Percentiles rank a stretch among this genome's conserved stretches.
These are phyloP conservation scores for Corythornis cristatus DNA, from an alignment of 2,113 vertebrate species.

Conservation along the genomic window DNA sequence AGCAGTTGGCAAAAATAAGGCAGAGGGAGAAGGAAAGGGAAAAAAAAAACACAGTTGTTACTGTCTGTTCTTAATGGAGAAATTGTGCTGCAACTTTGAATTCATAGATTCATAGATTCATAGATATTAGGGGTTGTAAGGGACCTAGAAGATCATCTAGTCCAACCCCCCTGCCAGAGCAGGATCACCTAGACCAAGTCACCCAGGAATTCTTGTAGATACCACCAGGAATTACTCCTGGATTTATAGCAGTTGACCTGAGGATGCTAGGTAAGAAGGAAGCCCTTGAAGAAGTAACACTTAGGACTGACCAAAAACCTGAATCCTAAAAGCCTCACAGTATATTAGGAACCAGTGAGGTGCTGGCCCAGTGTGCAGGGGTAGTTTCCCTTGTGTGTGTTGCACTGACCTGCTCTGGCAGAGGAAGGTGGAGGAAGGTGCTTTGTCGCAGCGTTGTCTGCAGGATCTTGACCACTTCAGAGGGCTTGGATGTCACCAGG, in stretches of 20 bases:
- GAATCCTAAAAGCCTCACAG: not conserved
- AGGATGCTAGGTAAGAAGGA: not conserved
- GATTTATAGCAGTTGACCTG: not conserved
- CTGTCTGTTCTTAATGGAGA: not conserved
- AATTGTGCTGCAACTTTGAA: not conserved
- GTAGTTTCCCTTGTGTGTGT: not conserved
- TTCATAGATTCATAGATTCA: too few species aligned
- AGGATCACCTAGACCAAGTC: too few species aligned
- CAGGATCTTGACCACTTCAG: slow-evolving; percentile 92
- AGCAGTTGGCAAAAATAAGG: not conserved
- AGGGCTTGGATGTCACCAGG: slow-evolving; percentile 88
- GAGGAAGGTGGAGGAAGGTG: slow-evolving; percentile 86
- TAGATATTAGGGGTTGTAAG: too few species aligned
- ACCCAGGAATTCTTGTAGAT: not conserved
- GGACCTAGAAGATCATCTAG: too few species aligned
- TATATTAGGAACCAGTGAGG: not conserved
- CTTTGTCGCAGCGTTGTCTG: slow-evolving; percentile 91
- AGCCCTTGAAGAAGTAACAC: not conserved
- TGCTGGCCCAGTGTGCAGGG: not conserved
- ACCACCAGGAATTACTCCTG: not conserved
- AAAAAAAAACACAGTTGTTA: fast-evolving
- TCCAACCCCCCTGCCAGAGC: too few species aligned
- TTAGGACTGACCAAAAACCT: not conserved
- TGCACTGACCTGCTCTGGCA: slow-evolving; percentile 86
- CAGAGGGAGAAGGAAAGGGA: not conserved